phyloP scores from a whole-genome alignment of 2,797 vertebrate species.

The Mycteria americana region DNA sequence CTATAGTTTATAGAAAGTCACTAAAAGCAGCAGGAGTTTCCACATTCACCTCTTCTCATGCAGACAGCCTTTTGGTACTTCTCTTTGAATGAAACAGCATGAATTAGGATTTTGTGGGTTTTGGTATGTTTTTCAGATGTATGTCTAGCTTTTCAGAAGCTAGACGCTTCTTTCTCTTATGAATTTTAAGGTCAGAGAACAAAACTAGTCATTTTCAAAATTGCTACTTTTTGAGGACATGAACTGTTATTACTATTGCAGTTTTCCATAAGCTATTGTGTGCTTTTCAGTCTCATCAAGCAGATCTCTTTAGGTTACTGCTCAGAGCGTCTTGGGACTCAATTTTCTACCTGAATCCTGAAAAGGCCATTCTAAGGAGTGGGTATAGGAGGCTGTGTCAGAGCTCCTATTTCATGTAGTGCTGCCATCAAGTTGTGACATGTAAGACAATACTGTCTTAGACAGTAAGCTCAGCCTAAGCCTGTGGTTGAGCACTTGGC shows the following conservation, averaged over 20 bases:
- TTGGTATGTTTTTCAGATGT: background rate
- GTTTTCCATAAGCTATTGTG: background rate
- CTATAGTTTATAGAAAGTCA: background rate
- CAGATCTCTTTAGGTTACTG: background rate
- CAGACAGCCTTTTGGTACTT: background rate
- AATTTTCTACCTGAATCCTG: background rate
- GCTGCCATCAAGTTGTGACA: background rate
- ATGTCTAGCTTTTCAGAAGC: no score
- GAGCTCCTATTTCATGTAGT: background rate
- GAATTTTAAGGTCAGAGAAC: background rate
- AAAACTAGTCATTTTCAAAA: background rate
- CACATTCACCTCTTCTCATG: background rate
- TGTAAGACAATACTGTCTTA: background rate
- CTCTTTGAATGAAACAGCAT: background rate
- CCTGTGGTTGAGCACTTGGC: background rate
- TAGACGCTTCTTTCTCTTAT: background rate
- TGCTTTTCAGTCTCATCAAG: background rate
- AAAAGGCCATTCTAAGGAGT: background rate
- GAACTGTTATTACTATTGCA: background rate
- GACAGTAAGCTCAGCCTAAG: background rate
- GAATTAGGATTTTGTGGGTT: background rate
- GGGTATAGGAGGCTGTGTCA: background rate
- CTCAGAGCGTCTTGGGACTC: background rate
- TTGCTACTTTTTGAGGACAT: background rate
- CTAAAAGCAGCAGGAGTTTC: constrained; percentile 34